Evolutionary conservation across 2,113 vertebrate species (phyloP).

Genomic region (Onychostruthus taczanowskii): DNA sequence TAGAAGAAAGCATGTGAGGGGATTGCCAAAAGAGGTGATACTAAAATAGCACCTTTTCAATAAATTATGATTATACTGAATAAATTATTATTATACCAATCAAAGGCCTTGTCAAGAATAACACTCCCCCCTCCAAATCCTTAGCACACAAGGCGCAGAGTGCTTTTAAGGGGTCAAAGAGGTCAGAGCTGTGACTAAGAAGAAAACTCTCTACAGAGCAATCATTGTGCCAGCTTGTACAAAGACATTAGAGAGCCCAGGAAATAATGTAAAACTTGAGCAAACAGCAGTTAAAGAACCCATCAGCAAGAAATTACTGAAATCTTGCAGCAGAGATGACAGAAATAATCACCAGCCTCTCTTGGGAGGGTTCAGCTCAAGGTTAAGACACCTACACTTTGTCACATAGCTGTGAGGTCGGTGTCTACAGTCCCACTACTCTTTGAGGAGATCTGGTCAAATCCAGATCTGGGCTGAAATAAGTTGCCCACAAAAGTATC

Average conservation of each 20-base stretch:
- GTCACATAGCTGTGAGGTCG: rapidly evolving
- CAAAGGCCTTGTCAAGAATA: neutral
- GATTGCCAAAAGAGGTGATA: neutral
- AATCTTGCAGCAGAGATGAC: neutral
- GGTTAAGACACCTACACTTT: neutral
- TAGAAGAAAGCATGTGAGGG: neutral
- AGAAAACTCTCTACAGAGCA: neutral
- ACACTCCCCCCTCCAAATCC: neutral
- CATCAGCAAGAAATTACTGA: neutral
- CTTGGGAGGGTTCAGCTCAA: neutral
- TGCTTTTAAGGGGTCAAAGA: neutral
- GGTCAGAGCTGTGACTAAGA: neutral
- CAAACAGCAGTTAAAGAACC: neutral
- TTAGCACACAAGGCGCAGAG: neutral
- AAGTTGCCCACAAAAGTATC: neutral
- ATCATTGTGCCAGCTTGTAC: neutral
- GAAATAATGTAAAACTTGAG: neutral
- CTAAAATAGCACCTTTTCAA: neutral
- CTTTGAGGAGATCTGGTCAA: neutral
- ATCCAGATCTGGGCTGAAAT: neutral
- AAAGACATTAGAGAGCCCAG: neutral
- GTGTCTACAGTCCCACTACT: neutral
- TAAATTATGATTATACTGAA: neutral
- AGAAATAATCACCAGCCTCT: neutral
- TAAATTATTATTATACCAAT: neutral